phyloP scores from a whole-genome alignment of 2,797 vertebrate genomes.

The Scleropages formosus region DNA sequence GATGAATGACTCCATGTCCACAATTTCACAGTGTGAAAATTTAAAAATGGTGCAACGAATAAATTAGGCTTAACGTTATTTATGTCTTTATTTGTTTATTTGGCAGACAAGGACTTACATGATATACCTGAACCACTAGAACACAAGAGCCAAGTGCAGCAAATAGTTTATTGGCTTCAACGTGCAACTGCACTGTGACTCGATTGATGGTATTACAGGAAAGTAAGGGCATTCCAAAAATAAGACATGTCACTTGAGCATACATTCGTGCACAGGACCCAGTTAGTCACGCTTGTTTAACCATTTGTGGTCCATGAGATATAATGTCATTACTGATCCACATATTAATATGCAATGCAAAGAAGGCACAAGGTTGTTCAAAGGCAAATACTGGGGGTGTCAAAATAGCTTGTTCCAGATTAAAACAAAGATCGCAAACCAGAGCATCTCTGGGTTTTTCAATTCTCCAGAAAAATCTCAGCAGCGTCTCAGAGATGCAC shows the following conservation, averaged over 20 bases:
- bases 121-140: slow-evolving; percentile 13
- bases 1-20: not conserved
- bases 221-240: not conserved
- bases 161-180: slow-evolving; percentile 15
- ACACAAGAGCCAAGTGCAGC: not conserved
- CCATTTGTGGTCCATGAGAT: slow-evolving; percentile 43
- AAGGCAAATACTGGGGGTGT: slow-evolving; percentile 43
- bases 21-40: not conserved
- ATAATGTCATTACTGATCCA: slow-evolving; percentile 78
- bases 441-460: slow-evolving; percentile 42
- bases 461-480: slow-evolving; percentile 53
- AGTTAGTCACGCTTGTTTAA: slow-evolving; percentile 40
- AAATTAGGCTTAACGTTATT: slow-evolving; percentile 8
- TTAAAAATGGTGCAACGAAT: slow-evolving; percentile 7
- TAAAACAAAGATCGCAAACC: slow-evolving; percentile 36
- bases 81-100: slow-evolving; percentile 20
- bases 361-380: slow-evolving; percentile 71
- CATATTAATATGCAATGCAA: slow-evolving; percentile 59
- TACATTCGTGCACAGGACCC: slow-evolving; percentile 49
- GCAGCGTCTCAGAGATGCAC: slow-evolving; percentile 43
- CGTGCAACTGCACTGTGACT: not conserved
- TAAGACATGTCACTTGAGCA: slow-evolving; percentile 45
- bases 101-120: slow-evolving; percentile 14
- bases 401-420: slow-evolving; percentile 45
- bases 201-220: not conserved